These are phyloP conservation scores for Acronicta aceris DNA, from an alignment of 2,888 invertebrate genomes.

Conservation along the genomic window DNA sequence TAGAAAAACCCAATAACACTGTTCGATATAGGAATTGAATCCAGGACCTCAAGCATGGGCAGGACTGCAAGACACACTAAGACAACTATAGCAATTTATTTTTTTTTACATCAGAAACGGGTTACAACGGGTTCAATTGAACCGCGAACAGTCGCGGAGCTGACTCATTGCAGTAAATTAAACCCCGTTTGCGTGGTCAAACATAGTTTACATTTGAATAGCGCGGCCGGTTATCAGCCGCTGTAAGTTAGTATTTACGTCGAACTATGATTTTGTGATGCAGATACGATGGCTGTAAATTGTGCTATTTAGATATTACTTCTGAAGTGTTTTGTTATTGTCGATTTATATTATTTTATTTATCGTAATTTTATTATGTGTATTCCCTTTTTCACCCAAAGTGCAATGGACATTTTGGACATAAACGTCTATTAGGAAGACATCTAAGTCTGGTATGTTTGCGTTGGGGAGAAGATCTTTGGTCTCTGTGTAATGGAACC, in stretches of 20 bases:
- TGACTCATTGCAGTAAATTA: conserved; percentile 48
- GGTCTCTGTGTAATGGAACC: no score
- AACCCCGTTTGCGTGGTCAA: conserved; percentile 30
- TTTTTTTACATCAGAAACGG: conserved; percentile 36
- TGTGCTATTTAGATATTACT: conserved; percentile 28
- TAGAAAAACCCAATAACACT: no score
- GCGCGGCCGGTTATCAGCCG: conserved; percentile 5
- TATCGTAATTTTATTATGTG: no score
- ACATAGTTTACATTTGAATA: conserved; percentile 55
- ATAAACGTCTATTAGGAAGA: no score
- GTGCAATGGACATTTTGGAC: no score
- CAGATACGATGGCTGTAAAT: conserved; percentile 36
- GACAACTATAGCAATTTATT: conserved; percentile 8
- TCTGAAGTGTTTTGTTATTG: conserved; percentile 12
- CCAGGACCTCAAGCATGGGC: no score
- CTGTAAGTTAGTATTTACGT: conserved; percentile 42
- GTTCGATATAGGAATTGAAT: no score
- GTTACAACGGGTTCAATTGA: conserved; percentile 36
- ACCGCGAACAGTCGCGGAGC: conserved; percentile 14
- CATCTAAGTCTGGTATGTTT: no score
- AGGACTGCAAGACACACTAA: no score
- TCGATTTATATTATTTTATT: neutral
- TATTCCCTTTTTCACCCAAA: no score
- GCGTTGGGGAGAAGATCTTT: no score
- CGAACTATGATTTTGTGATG: conserved; percentile 44